Evolutionary conservation across 2,113 vertebrate species (phyloP).

Genomic region (Sitta europaea): DNA sequence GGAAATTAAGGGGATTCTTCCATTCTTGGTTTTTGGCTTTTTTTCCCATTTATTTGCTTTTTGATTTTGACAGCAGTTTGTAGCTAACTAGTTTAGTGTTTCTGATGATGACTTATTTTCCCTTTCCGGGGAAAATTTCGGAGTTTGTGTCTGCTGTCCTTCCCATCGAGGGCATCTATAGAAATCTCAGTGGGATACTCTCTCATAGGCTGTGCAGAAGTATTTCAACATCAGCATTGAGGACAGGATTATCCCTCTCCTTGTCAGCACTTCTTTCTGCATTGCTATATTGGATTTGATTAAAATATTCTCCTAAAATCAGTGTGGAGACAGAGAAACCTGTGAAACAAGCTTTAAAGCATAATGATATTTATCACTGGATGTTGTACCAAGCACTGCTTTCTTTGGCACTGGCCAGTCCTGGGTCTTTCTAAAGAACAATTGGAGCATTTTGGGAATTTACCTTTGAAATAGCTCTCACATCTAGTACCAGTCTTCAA

Average conservation of each 20-base stretch:
- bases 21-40: fast-evolving
- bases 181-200: neutral
- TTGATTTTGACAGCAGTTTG: neutral
- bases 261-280: neutral
- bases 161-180: neutral
- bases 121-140: neutral
- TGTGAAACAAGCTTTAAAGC: neutral
- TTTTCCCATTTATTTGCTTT: neutral
- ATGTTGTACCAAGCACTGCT: neutral
- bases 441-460: neutral
- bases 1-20: neutral
- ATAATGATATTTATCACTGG: neutral
- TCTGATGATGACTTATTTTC: neutral
- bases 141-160: neutral
- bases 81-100: neutral
- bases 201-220: neutral
- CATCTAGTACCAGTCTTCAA: neutral
- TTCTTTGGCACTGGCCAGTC: neutral
- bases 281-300: neutral
- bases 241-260: neutral
- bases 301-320: neutral
- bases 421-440: neutral
- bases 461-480: neutral
- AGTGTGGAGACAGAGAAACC: neutral
- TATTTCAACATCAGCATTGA: neutral